These are phyloP conservation scores for Zosterops hypoxanthus DNA, from an alignment of 2,113 vertebrate genomes.

Conservation along the genomic window DNA sequence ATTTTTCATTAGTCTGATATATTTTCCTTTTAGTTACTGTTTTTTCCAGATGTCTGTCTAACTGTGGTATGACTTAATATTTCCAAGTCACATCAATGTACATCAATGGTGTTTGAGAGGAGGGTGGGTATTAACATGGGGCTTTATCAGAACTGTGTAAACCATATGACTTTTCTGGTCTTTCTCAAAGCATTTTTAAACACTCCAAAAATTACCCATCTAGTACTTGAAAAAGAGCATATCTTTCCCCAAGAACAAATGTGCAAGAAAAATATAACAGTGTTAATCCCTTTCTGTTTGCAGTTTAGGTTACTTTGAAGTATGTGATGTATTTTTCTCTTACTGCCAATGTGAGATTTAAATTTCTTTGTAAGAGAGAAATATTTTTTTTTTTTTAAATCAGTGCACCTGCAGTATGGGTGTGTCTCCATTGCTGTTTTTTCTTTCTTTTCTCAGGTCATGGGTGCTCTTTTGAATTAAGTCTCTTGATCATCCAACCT, in stretches of 20 bases:
- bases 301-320: not conserved
- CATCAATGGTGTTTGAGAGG: not conserved
- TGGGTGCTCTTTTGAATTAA: not conserved
- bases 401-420: not conserved
- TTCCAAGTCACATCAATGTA: not conserved
- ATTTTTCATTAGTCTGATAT: not conserved
- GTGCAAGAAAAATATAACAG: not conserved
- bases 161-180: not conserved
- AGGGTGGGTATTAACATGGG: not conserved
- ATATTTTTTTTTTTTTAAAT: not conserved
- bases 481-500: not conserved
- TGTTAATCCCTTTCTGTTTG: not conserved
- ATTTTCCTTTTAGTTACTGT: not conserved
- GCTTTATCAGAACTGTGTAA: not conserved
- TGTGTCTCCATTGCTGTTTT: not conserved
- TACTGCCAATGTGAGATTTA: not conserved
- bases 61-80: not conserved
- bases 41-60: not conserved
- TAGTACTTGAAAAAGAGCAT: not conserved
- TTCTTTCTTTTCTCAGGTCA: not conserved
- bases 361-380: not conserved
- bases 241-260: not conserved
- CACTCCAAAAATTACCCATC: not conserved
- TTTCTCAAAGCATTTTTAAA: not conserved
- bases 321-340: not conserved